Base-by-base conservation (phyloP, 2,113 vertebrate species). In the Sebastes schlegelii region DNA sequence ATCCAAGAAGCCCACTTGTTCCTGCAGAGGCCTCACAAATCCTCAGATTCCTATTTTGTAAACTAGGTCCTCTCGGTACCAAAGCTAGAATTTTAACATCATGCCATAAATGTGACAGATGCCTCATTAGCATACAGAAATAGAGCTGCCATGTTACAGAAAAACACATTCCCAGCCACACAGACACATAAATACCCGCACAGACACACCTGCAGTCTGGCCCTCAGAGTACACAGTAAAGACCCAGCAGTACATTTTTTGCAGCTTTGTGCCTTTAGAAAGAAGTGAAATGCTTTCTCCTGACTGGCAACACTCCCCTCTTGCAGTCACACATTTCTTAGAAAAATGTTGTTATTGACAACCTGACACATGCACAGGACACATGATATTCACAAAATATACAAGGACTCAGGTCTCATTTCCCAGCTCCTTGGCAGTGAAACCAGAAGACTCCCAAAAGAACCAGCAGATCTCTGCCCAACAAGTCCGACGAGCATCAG, bases 201-300 rank as follows among this genome's bases (percentile, higher is more conserved):
- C 23, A 34, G 23, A 61, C 58, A 61, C 23, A 34, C 23, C 6
- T 7, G 19, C 63, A 43, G 23, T 51, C 45, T 60, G 57, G 19
- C 19, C 52, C 82, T 83, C 71, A 75, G 49, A 52, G 63, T n/a
- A 43, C 52, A 60, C 23, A 80, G 34, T 7, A 10, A 45, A 68
- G 73, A 19, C 73, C 48, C 40, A 64, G 64, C 49, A 40, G 57
- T 14, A 16, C 58, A 70, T 26, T 4, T 48, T 14, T 45, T 66
- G 68, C 74, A 72, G 60, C 3, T 51, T 51, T 49, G 42, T 21
- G 42, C 19, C 26, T 68, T 68, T 10, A 45, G 60, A 52, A 21
- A n/a, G 34, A 61, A 23, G 34, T 45, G 26, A 34, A 63, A 65
- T 0, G 13, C 17, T 61, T 16, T 68, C 48, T 68, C 46, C 23